Conservation (phyloP, 2,888 invertebrate genomes). For the Drosophila planitibia region DNA sequence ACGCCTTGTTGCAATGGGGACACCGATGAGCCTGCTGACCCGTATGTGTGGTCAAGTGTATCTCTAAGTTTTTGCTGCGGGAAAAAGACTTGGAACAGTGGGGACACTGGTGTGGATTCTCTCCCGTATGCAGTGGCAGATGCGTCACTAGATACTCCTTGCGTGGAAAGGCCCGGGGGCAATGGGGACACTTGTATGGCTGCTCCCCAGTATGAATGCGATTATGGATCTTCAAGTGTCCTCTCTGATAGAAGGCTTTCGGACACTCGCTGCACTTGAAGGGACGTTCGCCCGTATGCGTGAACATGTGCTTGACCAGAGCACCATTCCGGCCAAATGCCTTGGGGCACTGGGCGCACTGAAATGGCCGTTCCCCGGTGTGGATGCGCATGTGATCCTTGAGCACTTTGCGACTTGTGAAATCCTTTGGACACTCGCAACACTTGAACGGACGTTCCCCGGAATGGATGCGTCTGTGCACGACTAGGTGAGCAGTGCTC, state of each 20-base stretch:
- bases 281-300: conserved; percentile 3
- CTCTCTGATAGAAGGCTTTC: conserved; percentile 7
- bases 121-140: conserved; percentile 1
- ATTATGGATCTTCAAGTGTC: conserved; percentile 2
- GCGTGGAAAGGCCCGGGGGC: conserved; percentile 2
- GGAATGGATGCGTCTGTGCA: conserved; percentile 3
- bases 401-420: conserved; percentile 2
- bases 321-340: background rate
- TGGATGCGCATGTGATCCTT: conserved; percentile 10
- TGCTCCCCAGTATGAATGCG: conserved; percentile 11
- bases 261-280: conserved; percentile 10
- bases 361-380: conserved; percentile 14
- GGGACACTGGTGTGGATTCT: conserved; percentile 2
- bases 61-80: background rate
- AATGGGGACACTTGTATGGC: conserved; percentile 7
- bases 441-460: conserved; percentile 7
- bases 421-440: conserved; percentile 2
- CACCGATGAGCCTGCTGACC: background rate
- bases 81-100: background rate
- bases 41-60: background rate
- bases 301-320: conserved; percentile 6
- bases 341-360: conserved; percentile 11
- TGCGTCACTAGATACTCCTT: conserved; percentile 3
- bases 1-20: conserved; percentile 6
- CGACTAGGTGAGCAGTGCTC: background rate